Evolutionary conservation across 2,113 vertebrate species (phyloP).

Genomic region (Dipodomys stephensi): DNA sequence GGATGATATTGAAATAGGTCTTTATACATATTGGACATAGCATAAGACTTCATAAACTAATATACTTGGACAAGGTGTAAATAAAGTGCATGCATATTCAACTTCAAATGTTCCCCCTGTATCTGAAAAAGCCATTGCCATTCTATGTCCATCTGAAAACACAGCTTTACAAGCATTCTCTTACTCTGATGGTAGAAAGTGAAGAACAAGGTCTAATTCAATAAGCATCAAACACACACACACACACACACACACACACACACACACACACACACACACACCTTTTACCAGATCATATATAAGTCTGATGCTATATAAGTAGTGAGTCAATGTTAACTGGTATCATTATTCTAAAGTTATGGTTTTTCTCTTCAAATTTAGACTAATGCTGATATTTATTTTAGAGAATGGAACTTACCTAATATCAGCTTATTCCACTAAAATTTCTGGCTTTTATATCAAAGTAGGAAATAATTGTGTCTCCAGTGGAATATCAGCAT

Average conservation of each 20-base stretch:
- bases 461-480: background rate
- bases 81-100: background rate
- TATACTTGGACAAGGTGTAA: background rate
- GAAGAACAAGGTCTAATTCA: background rate
- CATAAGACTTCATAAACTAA: background rate
- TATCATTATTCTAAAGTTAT: constrained; percentile 12
- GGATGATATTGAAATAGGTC: background rate
- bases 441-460: background rate
- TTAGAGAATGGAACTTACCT: background rate
- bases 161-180: background rate
- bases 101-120: background rate
- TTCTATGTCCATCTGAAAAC: background rate
- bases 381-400: background rate
- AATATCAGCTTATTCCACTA: background rate
- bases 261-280: no score
- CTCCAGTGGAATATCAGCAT: background rate
- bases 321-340: background rate
- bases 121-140: background rate
- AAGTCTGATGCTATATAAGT: background rate
- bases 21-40: background rate
- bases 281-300: no score
- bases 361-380: constrained; percentile 29
- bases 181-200: background rate
- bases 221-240: no score
- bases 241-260: no score